phyloP scores from a whole-genome alignment of 2,888 invertebrate genomes.

The Cephus nigrinus region DNA sequence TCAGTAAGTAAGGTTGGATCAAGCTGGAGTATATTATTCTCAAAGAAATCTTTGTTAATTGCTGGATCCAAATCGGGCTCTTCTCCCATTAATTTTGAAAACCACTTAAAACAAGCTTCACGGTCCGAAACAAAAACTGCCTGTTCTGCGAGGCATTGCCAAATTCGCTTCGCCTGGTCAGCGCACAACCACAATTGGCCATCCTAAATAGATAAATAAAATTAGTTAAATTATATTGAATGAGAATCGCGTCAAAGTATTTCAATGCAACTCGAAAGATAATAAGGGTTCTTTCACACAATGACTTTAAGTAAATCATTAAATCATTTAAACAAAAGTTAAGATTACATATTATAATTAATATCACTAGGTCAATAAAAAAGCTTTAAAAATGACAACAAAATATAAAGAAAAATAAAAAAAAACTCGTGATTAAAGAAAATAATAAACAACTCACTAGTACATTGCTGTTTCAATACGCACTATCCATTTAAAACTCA shows the following conservation, averaged over 20 bases:
- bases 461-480: too few species aligned
- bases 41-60: slow-evolving; percentile 95
- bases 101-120: slow-evolving; percentile 98
- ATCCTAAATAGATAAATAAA: slow-evolving; percentile 70
- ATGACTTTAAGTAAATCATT: too few species aligned
- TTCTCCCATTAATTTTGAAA: slow-evolving; percentile 95
- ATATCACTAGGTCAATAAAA: too few species aligned
- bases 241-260: too few species aligned
- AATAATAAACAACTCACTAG: too few species aligned
- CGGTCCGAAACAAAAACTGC: slow-evolving; percentile 93
- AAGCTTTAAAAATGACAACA: too few species aligned
- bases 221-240: background rate
- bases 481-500: slow-evolving; percentile 34
- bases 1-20: slow-evolving; percentile 93
- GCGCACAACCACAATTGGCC: slow-evolving; percentile 97
- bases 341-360: too few species aligned
- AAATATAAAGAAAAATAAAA: too few species aligned
- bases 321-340: too few species aligned
- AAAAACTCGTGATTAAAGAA: too few species aligned
- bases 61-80: slow-evolving; percentile 97
- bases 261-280: too few species aligned
- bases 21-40: slow-evolving; percentile 91
- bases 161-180: slow-evolving; percentile 96
- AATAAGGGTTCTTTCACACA: too few species aligned
- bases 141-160: slow-evolving; percentile 94